A percentile compares a stretch with the other conserved stretches of the same genome.
Evolutionary conservation across 2,113 vertebrate species (phyloP).

Genomic region (Pantherophis guttatus): DNA sequence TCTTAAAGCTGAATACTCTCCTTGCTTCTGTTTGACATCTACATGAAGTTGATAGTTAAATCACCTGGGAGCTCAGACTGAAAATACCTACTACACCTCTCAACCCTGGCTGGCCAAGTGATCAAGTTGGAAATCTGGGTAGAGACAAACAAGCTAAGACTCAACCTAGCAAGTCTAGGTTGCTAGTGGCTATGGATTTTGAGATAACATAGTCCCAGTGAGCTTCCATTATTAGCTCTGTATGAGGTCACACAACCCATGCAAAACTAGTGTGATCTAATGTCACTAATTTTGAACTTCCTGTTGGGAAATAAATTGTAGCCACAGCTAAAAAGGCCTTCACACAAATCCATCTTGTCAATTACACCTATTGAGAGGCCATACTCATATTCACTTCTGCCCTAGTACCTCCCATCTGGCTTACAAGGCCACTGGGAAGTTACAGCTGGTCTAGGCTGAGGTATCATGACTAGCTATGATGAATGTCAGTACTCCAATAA

Average conservation of each 20-base stretch:
- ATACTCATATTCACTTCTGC: background rate
- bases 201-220: background rate
- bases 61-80: background rate
- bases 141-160: background rate
- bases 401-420: background rate
- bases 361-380: background rate
- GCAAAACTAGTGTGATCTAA: background rate
- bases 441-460: background rate
- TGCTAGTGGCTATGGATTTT: background rate
- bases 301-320: background rate
- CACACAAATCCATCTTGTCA: background rate
- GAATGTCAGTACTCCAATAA: background rate
- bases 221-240: background rate
- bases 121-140: background rate
- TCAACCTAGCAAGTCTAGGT: background rate
- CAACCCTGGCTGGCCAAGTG: background rate
- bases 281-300: background rate
- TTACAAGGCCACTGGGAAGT: background rate
- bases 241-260: background rate
- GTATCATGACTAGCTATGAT: background rate
- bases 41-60: background rate
- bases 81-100: background rate
- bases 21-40: background rate
- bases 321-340: background rate
- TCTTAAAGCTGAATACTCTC: background rate